phyloP scores from a whole-genome alignment of 2,113 vertebrate genomes.

The Poecilia latipinna region DNA sequence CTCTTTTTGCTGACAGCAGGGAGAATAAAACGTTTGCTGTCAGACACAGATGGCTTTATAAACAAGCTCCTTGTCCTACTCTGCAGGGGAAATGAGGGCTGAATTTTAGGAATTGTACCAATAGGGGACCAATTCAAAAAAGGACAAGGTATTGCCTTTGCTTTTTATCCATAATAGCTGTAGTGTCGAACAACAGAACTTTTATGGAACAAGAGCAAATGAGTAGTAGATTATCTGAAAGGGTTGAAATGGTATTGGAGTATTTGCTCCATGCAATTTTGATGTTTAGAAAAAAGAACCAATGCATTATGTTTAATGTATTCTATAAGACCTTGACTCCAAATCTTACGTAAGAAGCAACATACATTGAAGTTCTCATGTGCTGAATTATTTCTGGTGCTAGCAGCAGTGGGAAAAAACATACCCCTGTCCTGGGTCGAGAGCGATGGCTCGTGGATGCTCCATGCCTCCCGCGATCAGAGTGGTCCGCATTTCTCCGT shows the following conservation, averaged over 20 bases:
- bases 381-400: slow-evolving; percentile 16
- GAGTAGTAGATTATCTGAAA: slow-evolving; percentile 8
- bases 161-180: slow-evolving; percentile 18
- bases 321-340: slow-evolving; percentile 43
- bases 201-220: not conserved
- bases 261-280: slow-evolving; percentile 39
- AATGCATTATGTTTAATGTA: slow-evolving; percentile 48
- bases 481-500: slow-evolving; percentile 91
- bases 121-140: slow-evolving; percentile 11
- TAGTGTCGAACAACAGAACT: slow-evolving; percentile 14
- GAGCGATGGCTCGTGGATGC: slow-evolving; percentile 94
- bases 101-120: slow-evolving; percentile 27
- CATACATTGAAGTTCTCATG: slow-evolving; percentile 34
- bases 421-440: slow-evolving; percentile 96
- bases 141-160: slow-evolving; percentile 15
- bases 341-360: slow-evolving; percentile 36
- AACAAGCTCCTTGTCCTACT: slow-evolving; percentile 25
- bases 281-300: slow-evolving; percentile 26
- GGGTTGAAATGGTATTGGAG: slow-evolving; percentile 5
- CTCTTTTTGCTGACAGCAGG: slow-evolving; percentile 6
- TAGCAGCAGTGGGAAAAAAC: slow-evolving; percentile 27
- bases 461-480: slow-evolving; percentile 98
- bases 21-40: slow-evolving; percentile 12
- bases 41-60: slow-evolving; percentile 32
- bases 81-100: slow-evolving; percentile 42